These are phyloP conservation scores for Amphilophus citrinellus DNA, from an alignment of 2,113 vertebrate species.

Conservation along the genomic window DNA sequence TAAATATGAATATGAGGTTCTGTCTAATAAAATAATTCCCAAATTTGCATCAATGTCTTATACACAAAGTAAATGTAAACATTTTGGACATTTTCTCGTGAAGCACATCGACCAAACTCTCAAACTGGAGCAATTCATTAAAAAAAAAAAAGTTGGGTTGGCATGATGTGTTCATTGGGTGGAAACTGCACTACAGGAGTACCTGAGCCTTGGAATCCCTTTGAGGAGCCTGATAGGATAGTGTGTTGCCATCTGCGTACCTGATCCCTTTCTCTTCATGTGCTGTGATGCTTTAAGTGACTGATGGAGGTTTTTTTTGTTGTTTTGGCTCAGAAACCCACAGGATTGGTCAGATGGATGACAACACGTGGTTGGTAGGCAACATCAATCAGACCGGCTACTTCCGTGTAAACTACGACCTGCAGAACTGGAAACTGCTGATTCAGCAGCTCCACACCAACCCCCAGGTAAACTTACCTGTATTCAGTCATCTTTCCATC, in stretches of 20 bases:
- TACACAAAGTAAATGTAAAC: not conserved
- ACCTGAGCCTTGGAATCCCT: not conserved
- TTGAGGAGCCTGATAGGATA: not conserved
- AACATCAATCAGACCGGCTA: constrained; percentile 99
- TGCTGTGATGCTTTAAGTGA: not conserved
- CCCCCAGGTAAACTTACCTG: constrained; percentile 81
- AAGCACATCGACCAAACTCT: too few species aligned
- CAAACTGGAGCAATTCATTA: too few species aligned
- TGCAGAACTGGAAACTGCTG: constrained; percentile 94
- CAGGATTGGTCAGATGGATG: constrained; percentile 84
- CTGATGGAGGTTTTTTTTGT: not conserved
- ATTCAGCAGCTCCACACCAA: constrained; percentile 92
- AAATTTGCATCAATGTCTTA: not conserved
- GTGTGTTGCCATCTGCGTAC: constrained; percentile 7
- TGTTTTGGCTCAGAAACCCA: constrained; percentile 85
- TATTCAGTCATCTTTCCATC: not conserved
- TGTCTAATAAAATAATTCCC: not conserved
- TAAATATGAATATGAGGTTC: not conserved
- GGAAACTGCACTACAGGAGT: not conserved
- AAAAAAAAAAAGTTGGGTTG: too few species aligned
- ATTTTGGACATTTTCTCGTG: not conserved
- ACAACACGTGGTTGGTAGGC: constrained; percentile 91
- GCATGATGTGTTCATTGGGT: too few species aligned
- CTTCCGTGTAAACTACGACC: constrained; percentile 98
- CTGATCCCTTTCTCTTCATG: not conserved